These are phyloP conservation scores for Ricordea florida DNA, from an alignment of 92 coral and sea anemone species.

Conservation along the genomic window DNA sequence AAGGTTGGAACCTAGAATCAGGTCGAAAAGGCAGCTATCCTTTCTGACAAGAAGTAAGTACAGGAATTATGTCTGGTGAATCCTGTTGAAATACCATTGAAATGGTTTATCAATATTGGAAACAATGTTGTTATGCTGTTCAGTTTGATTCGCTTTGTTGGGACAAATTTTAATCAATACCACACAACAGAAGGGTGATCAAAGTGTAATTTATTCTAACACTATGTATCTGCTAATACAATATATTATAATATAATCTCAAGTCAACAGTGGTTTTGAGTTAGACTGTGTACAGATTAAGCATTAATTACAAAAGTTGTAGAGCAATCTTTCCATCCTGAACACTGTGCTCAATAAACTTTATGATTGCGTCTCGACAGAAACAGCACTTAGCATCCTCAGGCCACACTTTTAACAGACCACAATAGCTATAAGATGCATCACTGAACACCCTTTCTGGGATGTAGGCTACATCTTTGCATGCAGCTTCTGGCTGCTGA, in stretches of 20 bases:
- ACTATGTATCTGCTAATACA: background rate
- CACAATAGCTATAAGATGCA: conserved; percentile 62
- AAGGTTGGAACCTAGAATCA: too few relatives aligned
- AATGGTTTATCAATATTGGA: too few relatives aligned
- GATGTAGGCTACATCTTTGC: conserved; percentile 37
- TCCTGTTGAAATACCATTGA: too few relatives aligned
- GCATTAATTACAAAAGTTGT: conserved; percentile 7
- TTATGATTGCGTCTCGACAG: conserved; percentile 59
- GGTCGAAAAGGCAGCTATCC: too few relatives aligned
- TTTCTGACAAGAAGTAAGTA: too few relatives aligned
- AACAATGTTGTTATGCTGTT: too few relatives aligned
- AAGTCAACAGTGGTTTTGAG: background rate
- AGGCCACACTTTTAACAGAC: conserved; percentile 59
- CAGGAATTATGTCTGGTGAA: too few relatives aligned
- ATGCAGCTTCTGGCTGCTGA: background rate
- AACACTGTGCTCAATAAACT: conserved; percentile 48
- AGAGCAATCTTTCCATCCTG: conserved; percentile 28
- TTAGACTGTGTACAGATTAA: background rate
- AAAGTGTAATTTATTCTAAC: too few relatives aligned
- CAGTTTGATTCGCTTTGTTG: too few relatives aligned
- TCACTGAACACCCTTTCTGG: conserved; percentile 53
- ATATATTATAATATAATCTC: background rate
- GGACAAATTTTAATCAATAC: too few relatives aligned
- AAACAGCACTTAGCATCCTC: conserved; percentile 41
- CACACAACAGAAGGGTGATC: too few relatives aligned